Conservation (phyloP, 2,113 vertebrate species). For the Salvator merianae region DNA sequence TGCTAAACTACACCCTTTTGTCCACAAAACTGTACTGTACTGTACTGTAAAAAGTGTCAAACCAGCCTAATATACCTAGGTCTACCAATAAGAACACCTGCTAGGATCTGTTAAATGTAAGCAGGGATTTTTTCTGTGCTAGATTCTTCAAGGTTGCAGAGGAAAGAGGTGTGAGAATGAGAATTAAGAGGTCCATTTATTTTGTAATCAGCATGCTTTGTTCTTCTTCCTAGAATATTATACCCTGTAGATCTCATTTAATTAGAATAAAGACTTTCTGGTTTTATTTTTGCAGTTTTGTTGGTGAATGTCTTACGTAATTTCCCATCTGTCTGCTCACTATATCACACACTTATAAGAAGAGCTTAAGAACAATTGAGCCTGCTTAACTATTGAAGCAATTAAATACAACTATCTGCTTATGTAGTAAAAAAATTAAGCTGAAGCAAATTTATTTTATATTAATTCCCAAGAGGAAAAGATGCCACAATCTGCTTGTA, state of each 20-base stretch:
- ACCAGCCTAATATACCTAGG: no score
- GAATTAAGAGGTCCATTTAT: neutral
- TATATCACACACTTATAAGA: slow-evolving; percentile 29
- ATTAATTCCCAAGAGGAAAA: neutral
- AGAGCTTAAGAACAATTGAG: neutral
- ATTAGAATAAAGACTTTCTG: no score
- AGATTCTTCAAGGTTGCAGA: no score
- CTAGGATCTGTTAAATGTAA: no score
- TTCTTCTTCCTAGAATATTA: neutral
- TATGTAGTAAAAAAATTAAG: no score
- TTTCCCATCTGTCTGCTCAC: slow-evolving; percentile 54
- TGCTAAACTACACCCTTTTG: no score
- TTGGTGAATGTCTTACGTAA: slow-evolving; percentile 59
- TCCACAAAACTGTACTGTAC: no score
- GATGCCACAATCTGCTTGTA: neutral
- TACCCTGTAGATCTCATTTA: neutral
- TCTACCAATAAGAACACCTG: no score
- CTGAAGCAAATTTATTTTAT: neutral
- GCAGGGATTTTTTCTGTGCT: no score
- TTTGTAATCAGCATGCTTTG: neutral
- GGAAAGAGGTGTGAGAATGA: neutral
- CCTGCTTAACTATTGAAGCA: slow-evolving; percentile 47
- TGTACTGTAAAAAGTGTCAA: no score
- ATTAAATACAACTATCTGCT: slow-evolving; percentile 15
- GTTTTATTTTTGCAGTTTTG: slow-evolving; percentile 3